Conservation (phyloP, 2,888 invertebrate genomes). For the Chymomyza caudatula region DNA sequence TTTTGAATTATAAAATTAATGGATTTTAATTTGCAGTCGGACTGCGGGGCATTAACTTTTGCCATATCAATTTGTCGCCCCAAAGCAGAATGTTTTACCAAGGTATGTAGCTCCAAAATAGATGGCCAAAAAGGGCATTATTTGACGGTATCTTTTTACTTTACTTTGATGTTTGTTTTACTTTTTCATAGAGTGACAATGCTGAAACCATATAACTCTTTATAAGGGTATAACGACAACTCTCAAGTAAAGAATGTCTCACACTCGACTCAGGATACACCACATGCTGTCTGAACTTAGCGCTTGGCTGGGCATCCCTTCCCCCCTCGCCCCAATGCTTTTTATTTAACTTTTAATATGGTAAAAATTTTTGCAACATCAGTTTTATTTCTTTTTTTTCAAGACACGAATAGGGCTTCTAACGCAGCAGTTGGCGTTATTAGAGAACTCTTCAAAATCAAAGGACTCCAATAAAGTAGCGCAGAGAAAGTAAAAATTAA, state of each 20-base stretch:
- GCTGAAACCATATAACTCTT: not conserved
- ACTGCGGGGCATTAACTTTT: too few species aligned
- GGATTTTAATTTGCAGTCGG: too few species aligned
- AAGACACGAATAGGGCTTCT: conserved; percentile 13
- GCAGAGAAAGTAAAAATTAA: conserved; percentile 18
- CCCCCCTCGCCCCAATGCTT: not conserved
- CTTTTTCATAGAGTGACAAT: too few species aligned
- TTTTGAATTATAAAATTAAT: too few species aligned
- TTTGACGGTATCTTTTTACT: too few species aligned
- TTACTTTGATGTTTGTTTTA: too few species aligned
- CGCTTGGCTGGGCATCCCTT: not conserved
- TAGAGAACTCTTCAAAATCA: conserved; percentile 9
- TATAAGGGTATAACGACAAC: not conserved
- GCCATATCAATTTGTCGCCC: too few species aligned
- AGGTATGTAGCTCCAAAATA: too few species aligned
- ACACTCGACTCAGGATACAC: not conserved
- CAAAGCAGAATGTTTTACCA: too few species aligned
- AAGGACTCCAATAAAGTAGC: not conserved
- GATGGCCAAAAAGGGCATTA: too few species aligned
- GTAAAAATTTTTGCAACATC: not conserved
- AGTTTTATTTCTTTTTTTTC: not conserved
- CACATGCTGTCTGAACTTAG: not conserved
- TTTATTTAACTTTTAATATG: conserved; percentile 1
- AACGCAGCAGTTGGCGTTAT: not conserved
- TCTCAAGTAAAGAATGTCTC: not conserved